Evolutionary conservation across 1,140 invertebrate genomes (phyloP), one percentile per base, ranked within the genome.

Genomic region (Brachionus rubens): DNA sequence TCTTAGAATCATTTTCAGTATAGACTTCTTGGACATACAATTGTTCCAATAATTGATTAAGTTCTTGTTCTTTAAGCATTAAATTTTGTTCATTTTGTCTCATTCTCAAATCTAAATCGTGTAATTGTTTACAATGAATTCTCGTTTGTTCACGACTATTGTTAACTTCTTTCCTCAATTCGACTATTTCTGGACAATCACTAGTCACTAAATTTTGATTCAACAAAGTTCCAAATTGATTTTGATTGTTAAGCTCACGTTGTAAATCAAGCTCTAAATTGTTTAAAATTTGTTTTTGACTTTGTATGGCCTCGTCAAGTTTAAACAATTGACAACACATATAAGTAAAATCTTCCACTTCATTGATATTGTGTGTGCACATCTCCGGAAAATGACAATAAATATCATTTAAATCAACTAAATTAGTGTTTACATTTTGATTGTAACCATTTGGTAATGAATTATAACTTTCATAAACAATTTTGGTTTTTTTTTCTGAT

Each of bases 321-420:
- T 72, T 40, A 24, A 72, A 72, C 14, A 72, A 41, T 30, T 72
- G 68, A 50, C 68, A 72, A 40, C 68, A 72, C 46, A 40, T 54
- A 19, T 21, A 33, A 6, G 68, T 72, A 52, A 72, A 72, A 30
- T 72, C 68, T 19, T 72, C 68, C 3, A 72, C 68, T 50, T 72
- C 68, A 19, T 72, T 72, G 10, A 72, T 40, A 21, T 72, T 72
- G 12, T 72, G 68, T 0, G 68, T 72, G 28, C 68, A 50, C 68
- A 72, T 72, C 30, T 72, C 68, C 1, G 68, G 68, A 54, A 72
- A 72, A 30, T 72, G 50, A 50, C 46, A 72, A 72, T 72, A 72
- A 30, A 72, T 50, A 46, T 72, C 68, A 40, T 72, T 72, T 0
- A 72, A 24, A 24, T 72, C 46, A 36, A 72, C 68, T 10, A 72